Conservation (phyloP, 1,140 invertebrate genomes). For the Polyergus mexicanus region DNA sequence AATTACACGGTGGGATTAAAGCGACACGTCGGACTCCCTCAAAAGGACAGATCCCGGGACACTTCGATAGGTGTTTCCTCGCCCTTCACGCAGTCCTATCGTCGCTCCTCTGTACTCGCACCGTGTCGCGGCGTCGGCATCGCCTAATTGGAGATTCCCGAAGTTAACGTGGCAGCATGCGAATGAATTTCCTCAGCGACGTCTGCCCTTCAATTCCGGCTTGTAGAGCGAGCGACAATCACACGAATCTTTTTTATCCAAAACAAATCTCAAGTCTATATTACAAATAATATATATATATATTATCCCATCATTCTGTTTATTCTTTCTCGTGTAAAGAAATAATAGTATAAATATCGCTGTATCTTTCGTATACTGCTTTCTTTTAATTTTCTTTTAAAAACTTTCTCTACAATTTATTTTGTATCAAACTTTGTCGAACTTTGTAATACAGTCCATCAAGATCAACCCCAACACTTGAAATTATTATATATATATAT, state of each 20-base stretch:
- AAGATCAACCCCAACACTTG: neutral
- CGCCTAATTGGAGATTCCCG: slow-evolving; percentile 83
- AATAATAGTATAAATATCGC: neutral
- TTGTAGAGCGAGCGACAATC: slow-evolving; percentile 59
- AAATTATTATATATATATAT: no score
- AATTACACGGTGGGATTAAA: slow-evolving; percentile 69
- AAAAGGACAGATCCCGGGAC: slow-evolving; percentile 59
- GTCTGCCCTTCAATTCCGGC: slow-evolving; percentile 82
- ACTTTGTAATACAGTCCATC: neutral
- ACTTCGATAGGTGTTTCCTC: slow-evolving; percentile 63
- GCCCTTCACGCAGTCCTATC: slow-evolving; percentile 20
- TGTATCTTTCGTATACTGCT: neutral
- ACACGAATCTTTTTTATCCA: slow-evolving; percentile 2
- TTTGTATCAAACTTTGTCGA: neutral
- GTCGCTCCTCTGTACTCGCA: slow-evolving; percentile 21
- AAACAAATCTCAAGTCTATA: no score
- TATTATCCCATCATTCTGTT: neutral
- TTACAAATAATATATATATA: no score
- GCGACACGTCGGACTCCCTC: slow-evolving; percentile 63
- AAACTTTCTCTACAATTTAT: neutral
- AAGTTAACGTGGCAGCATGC: slow-evolving; percentile 75
- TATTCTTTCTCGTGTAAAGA: neutral
- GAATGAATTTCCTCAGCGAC: slow-evolving; percentile 80
- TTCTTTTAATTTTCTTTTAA: neutral
- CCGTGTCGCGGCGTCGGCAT: slow-evolving; percentile 30